Conservation (phyloP, 2,113 vertebrate genomes). For the Sylvilagus bachmani region DNA sequence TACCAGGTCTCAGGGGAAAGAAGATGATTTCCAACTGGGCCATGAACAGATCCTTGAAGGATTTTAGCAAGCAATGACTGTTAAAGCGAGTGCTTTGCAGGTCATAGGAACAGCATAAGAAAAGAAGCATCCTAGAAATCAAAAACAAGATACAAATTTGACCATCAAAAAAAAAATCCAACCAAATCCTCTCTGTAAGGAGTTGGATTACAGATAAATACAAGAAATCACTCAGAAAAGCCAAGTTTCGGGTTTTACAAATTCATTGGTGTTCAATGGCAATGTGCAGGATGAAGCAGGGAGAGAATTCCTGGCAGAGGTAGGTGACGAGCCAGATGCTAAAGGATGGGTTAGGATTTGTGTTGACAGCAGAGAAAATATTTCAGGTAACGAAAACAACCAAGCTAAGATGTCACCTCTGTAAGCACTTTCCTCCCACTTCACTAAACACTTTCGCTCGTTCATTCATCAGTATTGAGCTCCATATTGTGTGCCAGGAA, state of each 20-base stretch:
- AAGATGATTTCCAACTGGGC: neutral
- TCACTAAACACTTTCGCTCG: neutral
- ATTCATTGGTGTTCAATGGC: neutral
- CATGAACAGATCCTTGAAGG: neutral
- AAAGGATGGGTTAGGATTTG: neutral
- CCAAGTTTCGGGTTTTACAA: neutral
- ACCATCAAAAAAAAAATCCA: conserved; percentile 32
- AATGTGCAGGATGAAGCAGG: neutral
- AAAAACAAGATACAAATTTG: neutral
- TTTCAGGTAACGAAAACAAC: neutral
- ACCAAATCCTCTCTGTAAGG: conserved; percentile 15
- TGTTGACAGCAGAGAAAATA: neutral
- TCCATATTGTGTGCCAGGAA: neutral
- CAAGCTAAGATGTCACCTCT: neutral
- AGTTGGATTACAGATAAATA: neutral
- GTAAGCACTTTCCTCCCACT: neutral
- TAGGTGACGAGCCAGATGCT: neutral
- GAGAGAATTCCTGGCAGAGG: neutral
- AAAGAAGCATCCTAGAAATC: conserved; percentile 28
- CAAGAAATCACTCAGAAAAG: neutral
- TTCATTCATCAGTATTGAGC: neutral
- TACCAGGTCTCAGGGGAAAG: neutral
- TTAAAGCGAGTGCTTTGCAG: neutral
- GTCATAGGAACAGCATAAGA: neutral
- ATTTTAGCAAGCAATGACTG: neutral